phyloP scores from a whole-genome alignment of 2,113 vertebrate species.

The Asarcornis scutulata region DNA sequence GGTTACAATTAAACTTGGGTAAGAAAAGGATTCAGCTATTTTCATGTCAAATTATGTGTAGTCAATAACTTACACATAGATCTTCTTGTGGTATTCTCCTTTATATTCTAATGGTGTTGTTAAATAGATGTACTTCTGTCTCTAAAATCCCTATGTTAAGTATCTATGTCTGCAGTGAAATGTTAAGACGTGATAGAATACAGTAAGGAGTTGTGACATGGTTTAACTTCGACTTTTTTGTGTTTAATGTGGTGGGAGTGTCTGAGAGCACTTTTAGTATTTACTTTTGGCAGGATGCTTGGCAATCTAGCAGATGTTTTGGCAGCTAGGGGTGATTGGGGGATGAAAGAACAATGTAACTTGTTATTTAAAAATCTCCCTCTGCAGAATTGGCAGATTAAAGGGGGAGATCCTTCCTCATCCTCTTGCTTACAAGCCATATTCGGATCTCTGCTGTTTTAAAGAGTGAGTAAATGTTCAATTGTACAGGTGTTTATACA shows the following conservation, averaged over 20 bases:
- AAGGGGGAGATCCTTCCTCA: conserved; percentile 70
- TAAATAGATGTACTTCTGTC: neutral
- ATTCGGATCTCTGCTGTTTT: conserved; percentile 73
- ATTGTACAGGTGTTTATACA: conserved; percentile 47
- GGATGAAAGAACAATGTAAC: conserved; percentile 66
- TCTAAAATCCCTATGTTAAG: neutral
- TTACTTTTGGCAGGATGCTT: neutral
- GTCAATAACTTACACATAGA: neutral
- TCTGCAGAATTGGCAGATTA: conserved; percentile 78
- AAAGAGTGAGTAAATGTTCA: conserved; percentile 77
- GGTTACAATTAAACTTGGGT: neutral
- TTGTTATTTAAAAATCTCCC: conserved; percentile 77
- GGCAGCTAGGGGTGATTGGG: conserved; percentile 17
- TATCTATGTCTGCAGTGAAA: neutral
- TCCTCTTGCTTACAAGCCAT: conserved; percentile 71
- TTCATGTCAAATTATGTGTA: neutral
- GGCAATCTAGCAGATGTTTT: neutral
- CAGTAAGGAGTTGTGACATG: neutral
- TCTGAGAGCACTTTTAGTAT: neutral
- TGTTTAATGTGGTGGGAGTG: neutral
- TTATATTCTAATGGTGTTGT: neutral
- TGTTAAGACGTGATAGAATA: neutral
- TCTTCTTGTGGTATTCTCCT: neutral
- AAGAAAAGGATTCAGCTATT: neutral
- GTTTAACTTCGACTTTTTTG: neutral